Evolutionary conservation across 2,797 vertebrate genomes (phyloP).

Genomic region (Notolepis coatsorum): DNA sequence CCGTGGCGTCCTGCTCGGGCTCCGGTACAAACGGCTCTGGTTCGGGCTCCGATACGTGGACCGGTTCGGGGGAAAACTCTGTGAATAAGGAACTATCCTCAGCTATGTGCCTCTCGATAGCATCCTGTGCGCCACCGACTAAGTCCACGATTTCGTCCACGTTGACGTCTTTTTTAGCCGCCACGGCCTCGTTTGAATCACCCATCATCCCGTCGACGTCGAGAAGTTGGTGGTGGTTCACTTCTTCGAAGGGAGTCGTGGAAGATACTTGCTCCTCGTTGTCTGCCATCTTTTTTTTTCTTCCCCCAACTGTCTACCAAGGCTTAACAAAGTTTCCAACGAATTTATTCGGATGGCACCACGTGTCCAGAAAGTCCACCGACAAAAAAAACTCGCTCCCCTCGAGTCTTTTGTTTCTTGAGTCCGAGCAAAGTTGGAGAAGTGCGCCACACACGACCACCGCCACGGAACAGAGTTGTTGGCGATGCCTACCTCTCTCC

Average conservation of each 20-base stretch:
- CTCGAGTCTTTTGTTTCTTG: constrained; percentile 14
- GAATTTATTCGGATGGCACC: not conserved
- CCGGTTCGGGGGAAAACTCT: constrained; percentile 14
- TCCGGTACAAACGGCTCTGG: not conserved
- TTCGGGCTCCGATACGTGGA: constrained; percentile 14
- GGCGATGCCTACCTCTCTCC: constrained; percentile 36
- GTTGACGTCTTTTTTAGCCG: constrained; percentile 39
- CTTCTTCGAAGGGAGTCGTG: constrained; percentile 64
- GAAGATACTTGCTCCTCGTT: constrained; percentile 72
- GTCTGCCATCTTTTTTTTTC: constrained; percentile 82
- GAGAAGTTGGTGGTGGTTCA: constrained; percentile 59
- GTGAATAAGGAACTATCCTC: constrained; percentile 47
- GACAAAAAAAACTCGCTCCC: constrained; percentile 18
- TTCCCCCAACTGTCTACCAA: constrained; percentile 24
- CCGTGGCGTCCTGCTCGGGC: constrained; percentile 12
- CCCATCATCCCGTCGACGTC: constrained; percentile 23
- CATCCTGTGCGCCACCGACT: constrained; percentile 76
- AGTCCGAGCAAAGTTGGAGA: constrained; percentile 37
- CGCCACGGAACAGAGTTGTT: constrained; percentile 52
- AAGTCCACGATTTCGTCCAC: constrained; percentile 75
- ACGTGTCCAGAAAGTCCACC: constrained; percentile 17
- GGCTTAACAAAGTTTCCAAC: constrained; percentile 41
- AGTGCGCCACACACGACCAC: constrained; percentile 59
- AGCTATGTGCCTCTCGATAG: constrained; percentile 69
- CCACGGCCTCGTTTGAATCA: constrained; percentile 30